These are phyloP conservation scores for Mustela lutreola DNA, from an alignment of 2,113 vertebrate genomes.

Conservation along the genomic window DNA sequence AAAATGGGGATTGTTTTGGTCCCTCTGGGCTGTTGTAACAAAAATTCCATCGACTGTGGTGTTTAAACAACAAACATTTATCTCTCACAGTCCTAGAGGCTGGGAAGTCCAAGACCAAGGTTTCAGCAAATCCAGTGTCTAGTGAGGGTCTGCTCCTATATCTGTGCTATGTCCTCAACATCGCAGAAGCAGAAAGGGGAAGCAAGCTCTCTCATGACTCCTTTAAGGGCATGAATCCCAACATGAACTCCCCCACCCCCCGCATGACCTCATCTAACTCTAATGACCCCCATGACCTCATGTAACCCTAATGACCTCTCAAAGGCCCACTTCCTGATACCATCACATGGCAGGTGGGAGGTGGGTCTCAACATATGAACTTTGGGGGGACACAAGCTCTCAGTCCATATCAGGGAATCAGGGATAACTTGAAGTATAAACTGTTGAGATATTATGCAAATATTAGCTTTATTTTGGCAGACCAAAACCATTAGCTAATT, in stretches of 20 bases:
- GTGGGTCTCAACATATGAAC: not conserved
- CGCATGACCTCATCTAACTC: not conserved
- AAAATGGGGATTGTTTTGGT: not conserved
- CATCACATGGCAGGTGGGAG: not conserved
- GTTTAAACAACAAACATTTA: not conserved
- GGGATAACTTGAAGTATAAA: not conserved
- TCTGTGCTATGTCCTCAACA: not conserved
- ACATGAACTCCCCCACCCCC: not conserved
- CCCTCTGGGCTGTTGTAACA: not conserved
- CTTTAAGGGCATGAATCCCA: not conserved
- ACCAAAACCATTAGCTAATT: constrained; percentile 32
- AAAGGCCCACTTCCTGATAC: not conserved
- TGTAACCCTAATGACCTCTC: not conserved
- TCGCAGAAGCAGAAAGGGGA: not conserved
- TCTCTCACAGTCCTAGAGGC: not conserved
- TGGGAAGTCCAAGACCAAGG: not conserved
- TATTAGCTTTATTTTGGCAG: constrained; percentile 18
- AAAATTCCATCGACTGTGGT: not conserved
- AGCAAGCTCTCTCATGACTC: not conserved
- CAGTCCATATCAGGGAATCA: not conserved
- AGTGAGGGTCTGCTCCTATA: not conserved
- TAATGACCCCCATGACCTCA: not conserved
- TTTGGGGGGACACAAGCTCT: not conserved
- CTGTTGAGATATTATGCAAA: not conserved
- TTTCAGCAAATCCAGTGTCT: not conserved